Percentiles rank a stretch among this genome's conserved stretches.
These are phyloP conservation scores for Willowsia nigromaculata DNA, from an alignment of 2,888 invertebrate genomes.

Conservation along the genomic window DNA sequence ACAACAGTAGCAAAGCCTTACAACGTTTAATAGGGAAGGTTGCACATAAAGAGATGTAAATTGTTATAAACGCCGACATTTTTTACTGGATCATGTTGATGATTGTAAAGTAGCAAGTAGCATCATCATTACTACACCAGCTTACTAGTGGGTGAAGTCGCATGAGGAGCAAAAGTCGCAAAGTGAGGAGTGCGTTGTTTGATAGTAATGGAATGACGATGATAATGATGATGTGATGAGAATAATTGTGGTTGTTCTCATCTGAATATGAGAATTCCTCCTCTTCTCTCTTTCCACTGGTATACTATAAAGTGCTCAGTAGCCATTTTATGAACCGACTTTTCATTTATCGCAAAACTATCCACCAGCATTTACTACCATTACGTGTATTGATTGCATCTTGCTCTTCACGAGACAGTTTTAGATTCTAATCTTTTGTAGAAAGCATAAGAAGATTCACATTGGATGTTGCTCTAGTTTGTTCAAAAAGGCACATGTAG, in stretches of 20 bases:
- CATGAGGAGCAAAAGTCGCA: not conserved
- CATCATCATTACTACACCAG: not conserved
- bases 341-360: not conserved
- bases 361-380: not conserved
- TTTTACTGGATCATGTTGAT: slow-evolving; percentile 63
- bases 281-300: not conserved
- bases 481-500: slow-evolving; percentile 30
- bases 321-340: not conserved
- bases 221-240: slow-evolving; percentile 43
- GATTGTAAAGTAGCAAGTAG: slow-evolving; percentile 28
- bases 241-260: slow-evolving; percentile 37
- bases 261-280: slow-evolving; percentile 20
- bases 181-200: slow-evolving; percentile 21
- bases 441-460: not conserved
- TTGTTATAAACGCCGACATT: slow-evolving; percentile 67
- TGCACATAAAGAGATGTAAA: slow-evolving; percentile 56
- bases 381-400: slow-evolving; percentile 25
- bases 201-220: slow-evolving; percentile 50
- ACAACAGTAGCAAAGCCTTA: slow-evolving; percentile 40
- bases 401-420: not conserved
- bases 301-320: not conserved
- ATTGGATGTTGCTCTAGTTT: slow-evolving; percentile 50
- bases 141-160: not conserved
- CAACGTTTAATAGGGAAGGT: slow-evolving; percentile 35
- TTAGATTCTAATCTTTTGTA: not conserved